Evolutionary conservation across 2,888 invertebrate species (phyloP).

Genomic region (Actias luna): DNA sequence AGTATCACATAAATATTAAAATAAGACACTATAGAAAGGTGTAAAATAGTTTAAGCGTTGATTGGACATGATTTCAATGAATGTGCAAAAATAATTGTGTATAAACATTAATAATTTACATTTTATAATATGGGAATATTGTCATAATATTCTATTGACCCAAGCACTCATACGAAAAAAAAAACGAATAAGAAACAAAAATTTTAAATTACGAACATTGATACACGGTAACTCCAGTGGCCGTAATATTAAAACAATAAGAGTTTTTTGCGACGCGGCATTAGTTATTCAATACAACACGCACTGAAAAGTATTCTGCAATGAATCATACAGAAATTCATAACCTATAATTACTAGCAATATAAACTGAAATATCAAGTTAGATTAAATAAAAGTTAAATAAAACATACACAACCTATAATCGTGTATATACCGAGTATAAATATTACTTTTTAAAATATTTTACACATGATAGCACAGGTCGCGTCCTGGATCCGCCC

Average conservation of each 20-base stretch:
- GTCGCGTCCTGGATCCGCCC: constrained; percentile 22
- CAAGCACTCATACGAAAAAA: background rate
- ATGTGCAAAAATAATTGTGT: too few relatives aligned
- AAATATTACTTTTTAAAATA: background rate
- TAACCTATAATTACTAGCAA: constrained; percentile 14
- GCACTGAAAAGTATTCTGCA: constrained; percentile 14
- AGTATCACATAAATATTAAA: too few relatives aligned
- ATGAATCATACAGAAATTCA: constrained; percentile 18
- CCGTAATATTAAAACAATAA: background rate
- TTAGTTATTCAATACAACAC: constrained; percentile 12
- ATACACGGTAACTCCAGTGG: background rate
- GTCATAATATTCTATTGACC: too few relatives aligned
- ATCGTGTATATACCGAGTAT: too few relatives aligned
- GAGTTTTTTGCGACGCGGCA: constrained; percentile 4
- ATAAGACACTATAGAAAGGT: too few relatives aligned
- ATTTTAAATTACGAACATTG: background rate
- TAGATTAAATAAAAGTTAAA: too few relatives aligned
- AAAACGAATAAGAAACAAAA: background rate
- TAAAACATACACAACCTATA: too few relatives aligned
- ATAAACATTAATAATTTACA: too few relatives aligned
- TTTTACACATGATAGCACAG: background rate
- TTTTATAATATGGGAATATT: too few relatives aligned
- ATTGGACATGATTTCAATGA: too few relatives aligned
- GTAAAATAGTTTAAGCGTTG: too few relatives aligned
- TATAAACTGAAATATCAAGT: background rate